Evolutionary conservation across 1,140 invertebrate species (phyloP).

Genomic region (Lasaia peninsularis): DNA sequence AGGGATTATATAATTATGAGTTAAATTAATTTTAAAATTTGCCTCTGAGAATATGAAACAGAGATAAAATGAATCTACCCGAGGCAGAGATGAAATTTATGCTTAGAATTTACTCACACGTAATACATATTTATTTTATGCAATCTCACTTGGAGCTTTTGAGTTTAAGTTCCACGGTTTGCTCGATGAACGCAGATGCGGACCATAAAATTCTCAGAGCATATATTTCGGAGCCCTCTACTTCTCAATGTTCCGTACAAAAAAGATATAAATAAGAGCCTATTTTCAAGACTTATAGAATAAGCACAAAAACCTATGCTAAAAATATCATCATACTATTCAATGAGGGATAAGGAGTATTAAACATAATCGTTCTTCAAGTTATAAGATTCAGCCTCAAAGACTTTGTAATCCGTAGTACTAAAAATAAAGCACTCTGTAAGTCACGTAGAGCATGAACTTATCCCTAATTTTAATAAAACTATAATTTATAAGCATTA

Average conservation of each 20-base stretch:
- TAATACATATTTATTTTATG: background rate
- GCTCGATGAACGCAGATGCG: background rate
- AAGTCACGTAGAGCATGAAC: background rate
- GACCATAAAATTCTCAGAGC: slow-evolving; percentile 8
- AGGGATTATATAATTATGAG: too few relatives aligned
- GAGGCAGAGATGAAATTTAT: background rate
- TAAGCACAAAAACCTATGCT: too few relatives aligned
- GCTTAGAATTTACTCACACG: background rate
- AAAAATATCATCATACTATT: too few relatives aligned
- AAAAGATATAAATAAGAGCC: too few relatives aligned
- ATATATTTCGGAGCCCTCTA: background rate
- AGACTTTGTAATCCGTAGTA: too few relatives aligned
- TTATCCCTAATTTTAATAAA: slow-evolving; percentile 10
- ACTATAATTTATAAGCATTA: slow-evolving; percentile 3
- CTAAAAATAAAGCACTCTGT: background rate
- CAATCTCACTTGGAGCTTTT: background rate
- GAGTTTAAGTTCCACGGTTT: background rate
- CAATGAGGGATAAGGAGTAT: too few relatives aligned
- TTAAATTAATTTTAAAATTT: too few relatives aligned
- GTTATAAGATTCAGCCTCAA: too few relatives aligned
- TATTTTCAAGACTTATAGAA: too few relatives aligned
- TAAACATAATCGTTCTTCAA: too few relatives aligned
- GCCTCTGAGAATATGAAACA: background rate
- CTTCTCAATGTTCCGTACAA: background rate
- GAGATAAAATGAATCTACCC: background rate